A percentile compares a stretch with the other conserved stretches of the same genome.
These are phyloP conservation scores for Helleia helle DNA, from an alignment of 2,888 invertebrate species.

Conservation along the genomic window DNA sequence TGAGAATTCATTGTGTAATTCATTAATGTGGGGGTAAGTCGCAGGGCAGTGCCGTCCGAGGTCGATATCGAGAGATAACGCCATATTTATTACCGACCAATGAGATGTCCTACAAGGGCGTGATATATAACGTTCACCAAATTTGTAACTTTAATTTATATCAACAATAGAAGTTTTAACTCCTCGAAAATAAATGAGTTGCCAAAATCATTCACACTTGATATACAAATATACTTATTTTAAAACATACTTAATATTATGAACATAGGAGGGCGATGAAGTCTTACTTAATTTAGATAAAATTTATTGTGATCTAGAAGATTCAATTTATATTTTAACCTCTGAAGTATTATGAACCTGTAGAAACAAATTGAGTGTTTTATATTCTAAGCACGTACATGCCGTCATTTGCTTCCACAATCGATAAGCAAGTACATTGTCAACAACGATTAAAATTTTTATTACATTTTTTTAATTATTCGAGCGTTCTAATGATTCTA, in stretches of 20 bases:
- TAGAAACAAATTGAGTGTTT: slow-evolving; percentile 21
- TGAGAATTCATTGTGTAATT: slow-evolving; percentile 74
- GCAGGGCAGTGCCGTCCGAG: slow-evolving; percentile 49
- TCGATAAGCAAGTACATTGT: slow-evolving; percentile 22
- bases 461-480: too few relatives aligned
- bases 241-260: too few relatives aligned
- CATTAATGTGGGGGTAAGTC: slow-evolving; percentile 68
- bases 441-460: slow-evolving; percentile 5
- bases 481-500: too few relatives aligned
- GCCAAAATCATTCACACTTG: not conserved
- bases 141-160: slow-evolving; percentile 50
- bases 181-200: not conserved
- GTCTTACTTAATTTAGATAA: too few relatives aligned
- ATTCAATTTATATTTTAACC: too few relatives aligned
- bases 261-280: too few relatives aligned
- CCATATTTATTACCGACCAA: slow-evolving; percentile 61
- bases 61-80: slow-evolving; percentile 70
- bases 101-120: slow-evolving; percentile 54
- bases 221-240: too few relatives aligned
- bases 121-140: slow-evolving; percentile 56
- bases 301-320: too few relatives aligned
- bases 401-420: slow-evolving; percentile 34
- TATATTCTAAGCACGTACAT: slow-evolving; percentile 37
- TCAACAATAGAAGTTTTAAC: slow-evolving; percentile 6
- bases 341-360: not conserved